These are phyloP conservation scores for Zelleria hepariella DNA, from an alignment of 2,888 invertebrate species.

Conservation along the genomic window DNA sequence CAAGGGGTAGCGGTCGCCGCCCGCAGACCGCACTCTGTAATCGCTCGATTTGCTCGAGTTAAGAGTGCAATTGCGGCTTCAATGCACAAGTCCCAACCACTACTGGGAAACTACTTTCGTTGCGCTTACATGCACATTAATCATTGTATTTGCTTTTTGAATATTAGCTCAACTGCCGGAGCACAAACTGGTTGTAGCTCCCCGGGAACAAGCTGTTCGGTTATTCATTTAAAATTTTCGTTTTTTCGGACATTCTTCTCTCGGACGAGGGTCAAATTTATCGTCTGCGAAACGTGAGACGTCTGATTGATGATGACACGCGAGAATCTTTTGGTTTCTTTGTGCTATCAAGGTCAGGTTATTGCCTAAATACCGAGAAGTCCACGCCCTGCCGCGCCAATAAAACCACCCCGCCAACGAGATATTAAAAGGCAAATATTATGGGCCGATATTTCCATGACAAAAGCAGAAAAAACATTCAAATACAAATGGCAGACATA, in stretches of 20 bases:
- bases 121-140: conserved; percentile 4
- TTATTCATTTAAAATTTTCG: not conserved
- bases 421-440: not conserved
- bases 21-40: not conserved
- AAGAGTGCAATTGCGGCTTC: conserved; percentile 21
- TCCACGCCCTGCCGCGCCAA: not conserved
- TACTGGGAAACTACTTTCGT: conserved; percentile 1
- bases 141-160: not conserved
- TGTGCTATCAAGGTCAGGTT: not conserved
- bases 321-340: not conserved
- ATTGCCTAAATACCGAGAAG: not conserved
- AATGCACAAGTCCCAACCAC: not conserved
- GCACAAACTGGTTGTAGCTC: not conserved
- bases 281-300: not conserved
- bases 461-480: not conserved
- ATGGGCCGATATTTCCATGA: not conserved
- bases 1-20: not conserved
- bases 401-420: not conserved
- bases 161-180: not conserved
- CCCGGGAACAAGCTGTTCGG: not conserved
- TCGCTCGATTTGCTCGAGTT: conserved; percentile 25
- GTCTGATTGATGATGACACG: not conserved
- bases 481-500: not conserved
- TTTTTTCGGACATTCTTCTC: not conserved
- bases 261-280: not conserved